phyloP scores from a whole-genome alignment of 2,888 invertebrate genomes.

The Polylopha cassiicola region DNA sequence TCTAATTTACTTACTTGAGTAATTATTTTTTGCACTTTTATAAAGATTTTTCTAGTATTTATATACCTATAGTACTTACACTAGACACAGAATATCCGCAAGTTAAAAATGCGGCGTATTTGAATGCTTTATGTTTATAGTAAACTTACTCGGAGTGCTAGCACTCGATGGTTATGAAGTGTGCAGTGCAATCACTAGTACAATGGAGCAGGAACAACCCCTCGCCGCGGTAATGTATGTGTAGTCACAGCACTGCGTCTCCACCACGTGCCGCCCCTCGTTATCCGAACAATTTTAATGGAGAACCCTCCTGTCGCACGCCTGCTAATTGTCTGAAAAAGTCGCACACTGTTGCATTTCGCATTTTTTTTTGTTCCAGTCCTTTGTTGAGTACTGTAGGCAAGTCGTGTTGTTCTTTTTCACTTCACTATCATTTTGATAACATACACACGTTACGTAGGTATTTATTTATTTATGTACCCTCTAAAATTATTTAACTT shows the following conservation, averaged over 20 bases:
- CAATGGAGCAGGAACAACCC: constrained; percentile 44
- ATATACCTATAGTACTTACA: too few species aligned
- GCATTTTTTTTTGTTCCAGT: constrained; percentile 12
- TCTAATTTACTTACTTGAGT: too few species aligned
- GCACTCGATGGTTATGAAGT: constrained; percentile 24
- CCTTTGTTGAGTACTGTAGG: constrained; percentile 2
- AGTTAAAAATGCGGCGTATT: neutral
- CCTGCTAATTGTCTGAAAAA: constrained; percentile 58
- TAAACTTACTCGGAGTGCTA: constrained; percentile 9
- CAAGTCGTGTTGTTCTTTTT: neutral
- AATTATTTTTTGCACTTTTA: too few species aligned
- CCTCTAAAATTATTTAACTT: too few species aligned
- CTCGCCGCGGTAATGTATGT: constrained; percentile 55
- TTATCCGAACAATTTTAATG: constrained; percentile 59
- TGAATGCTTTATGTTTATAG: neutral
- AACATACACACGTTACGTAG: too few species aligned
- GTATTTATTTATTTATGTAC: too few species aligned
- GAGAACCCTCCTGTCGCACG: constrained; percentile 45
- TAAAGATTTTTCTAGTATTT: too few species aligned
- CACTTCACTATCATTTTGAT: neutral
- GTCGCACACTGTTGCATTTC: constrained; percentile 30
- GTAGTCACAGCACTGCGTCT: constrained; percentile 44
- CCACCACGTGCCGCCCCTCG: constrained; percentile 42
- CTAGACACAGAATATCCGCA: too few species aligned
- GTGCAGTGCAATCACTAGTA: constrained; percentile 42